Conservation (phyloP, 2,113 vertebrate species). For the Dicentrarchus labrax region DNA sequence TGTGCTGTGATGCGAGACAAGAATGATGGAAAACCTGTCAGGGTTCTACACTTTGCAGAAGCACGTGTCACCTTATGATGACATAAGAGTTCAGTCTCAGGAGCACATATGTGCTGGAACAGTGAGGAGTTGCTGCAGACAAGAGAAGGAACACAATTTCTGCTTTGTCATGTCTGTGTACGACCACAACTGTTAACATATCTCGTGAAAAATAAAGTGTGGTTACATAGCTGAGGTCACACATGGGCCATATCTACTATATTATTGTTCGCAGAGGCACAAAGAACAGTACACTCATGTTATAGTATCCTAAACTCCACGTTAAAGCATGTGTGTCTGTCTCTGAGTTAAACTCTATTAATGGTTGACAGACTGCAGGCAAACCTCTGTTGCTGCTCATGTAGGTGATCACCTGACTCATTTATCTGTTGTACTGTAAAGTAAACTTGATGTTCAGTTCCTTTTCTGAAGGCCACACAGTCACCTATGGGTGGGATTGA, state of each 20-base stretch:
- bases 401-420: neutral
- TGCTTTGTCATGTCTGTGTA: slow-evolving; percentile 11
- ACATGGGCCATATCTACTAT: neutral
- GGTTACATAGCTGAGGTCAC: slow-evolving; percentile 23
- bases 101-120: neutral
- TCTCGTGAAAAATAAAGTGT: neutral
- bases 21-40: neutral
- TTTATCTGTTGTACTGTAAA: neutral
- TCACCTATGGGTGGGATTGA: neutral
- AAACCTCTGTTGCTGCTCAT: neutral
- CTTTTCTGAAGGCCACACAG: neutral
- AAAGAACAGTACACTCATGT: neutral
- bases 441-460: neutral
- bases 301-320: neutral
- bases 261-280: neutral
- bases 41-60: neutral
- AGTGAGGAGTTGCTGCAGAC: slow-evolving; percentile 15
- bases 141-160: neutral
- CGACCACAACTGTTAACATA: slow-evolving; percentile 11
- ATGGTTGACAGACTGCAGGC: slow-evolving; percentile 5
- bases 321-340: neutral
- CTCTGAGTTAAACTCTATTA: neutral
- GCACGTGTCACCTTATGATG: neutral
- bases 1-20: neutral
- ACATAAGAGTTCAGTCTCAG: neutral